Evolutionary conservation across 2,113 vertebrate species (phyloP).

Genomic region (Oreocharis arfaki): DNA sequence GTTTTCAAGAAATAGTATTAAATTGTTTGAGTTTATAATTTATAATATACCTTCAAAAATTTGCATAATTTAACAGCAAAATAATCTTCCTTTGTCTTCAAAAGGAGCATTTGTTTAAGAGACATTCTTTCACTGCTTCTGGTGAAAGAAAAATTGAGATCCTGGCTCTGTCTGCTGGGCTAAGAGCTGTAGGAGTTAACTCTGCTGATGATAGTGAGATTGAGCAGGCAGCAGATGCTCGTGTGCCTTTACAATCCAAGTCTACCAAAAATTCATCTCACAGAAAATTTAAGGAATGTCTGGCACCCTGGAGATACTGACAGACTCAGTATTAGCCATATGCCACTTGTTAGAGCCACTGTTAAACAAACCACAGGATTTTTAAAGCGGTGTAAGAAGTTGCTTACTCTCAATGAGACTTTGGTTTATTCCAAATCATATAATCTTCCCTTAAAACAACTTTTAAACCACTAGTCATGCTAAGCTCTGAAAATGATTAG

Average conservation of each 20-base stretch:
- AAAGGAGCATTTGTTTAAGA: neutral
- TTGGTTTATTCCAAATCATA: neutral
- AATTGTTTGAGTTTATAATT: neutral
- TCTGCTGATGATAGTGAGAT: constrained; percentile 83
- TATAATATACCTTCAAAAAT: neutral
- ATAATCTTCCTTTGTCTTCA: neutral
- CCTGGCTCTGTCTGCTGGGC: constrained; percentile 19
- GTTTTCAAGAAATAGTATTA: neutral
- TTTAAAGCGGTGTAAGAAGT: constrained; percentile 75
- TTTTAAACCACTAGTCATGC: neutral
- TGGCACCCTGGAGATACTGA: constrained; percentile 74
- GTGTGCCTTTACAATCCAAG: constrained; percentile 89
- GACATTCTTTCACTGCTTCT: neutral
- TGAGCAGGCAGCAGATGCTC: constrained; percentile 90
- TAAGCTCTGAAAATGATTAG: neutral
- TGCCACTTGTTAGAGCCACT: constrained; percentile 89
- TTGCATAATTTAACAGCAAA: neutral
- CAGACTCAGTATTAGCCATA: constrained; percentile 64
- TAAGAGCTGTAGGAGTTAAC: constrained; percentile 72
- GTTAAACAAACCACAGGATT: constrained; percentile 65
- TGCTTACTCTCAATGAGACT: constrained; percentile 65
- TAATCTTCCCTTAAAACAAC: neutral
- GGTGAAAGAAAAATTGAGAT: neutral
- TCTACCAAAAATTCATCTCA: constrained; percentile 68
- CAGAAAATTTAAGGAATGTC: constrained; percentile 71